phyloP scores from a whole-genome alignment of 2,888 invertebrate genomes.

The Cancer borealis region DNA sequence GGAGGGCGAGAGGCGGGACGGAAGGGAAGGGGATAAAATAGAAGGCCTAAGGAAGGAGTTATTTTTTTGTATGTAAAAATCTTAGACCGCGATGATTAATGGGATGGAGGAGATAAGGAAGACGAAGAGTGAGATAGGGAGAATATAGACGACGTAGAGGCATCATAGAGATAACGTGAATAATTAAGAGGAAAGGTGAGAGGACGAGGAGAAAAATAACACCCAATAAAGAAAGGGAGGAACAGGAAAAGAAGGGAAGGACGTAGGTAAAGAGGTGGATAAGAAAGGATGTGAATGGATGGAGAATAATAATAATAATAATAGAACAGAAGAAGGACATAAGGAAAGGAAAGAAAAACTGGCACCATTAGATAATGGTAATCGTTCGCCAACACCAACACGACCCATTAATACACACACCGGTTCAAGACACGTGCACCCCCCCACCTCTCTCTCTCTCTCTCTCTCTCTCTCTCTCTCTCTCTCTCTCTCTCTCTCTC shows the following conservation, averaged over 20 bases:
- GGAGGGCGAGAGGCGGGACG: conserved; percentile 4
- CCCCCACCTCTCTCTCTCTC: neutral
- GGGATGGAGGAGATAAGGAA: conserved; percentile 22
- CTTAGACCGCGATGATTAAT: neutral
- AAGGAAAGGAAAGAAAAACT: neutral
- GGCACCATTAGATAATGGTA: neutral
- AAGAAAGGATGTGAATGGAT: neutral
- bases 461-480: conserved; percentile 40
- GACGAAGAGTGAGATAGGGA: conserved; percentile 8
- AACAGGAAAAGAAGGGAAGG: neutral
- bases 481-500: neutral
- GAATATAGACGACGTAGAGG: neutral
- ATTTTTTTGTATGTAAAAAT: conserved; percentile 2
- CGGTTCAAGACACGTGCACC: conserved; percentile 29
- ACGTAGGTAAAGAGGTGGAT: neutral
- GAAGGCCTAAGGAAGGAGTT: conserved; percentile 31
- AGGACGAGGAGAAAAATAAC: neutral
- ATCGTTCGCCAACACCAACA: conserved; percentile 35
- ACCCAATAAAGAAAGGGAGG: neutral
- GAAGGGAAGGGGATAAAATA: neutral
- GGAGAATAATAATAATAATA: neutral
- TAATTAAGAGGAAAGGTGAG: neutral
- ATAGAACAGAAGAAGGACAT: neutral
- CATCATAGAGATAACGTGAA: neutral
- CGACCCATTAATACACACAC: neutral